A percentile compares a stretch with the other conserved stretches of the same genome.
Conservation (phyloP, 2,797 vertebrate genomes). For the Tapirus indicus region DNA sequence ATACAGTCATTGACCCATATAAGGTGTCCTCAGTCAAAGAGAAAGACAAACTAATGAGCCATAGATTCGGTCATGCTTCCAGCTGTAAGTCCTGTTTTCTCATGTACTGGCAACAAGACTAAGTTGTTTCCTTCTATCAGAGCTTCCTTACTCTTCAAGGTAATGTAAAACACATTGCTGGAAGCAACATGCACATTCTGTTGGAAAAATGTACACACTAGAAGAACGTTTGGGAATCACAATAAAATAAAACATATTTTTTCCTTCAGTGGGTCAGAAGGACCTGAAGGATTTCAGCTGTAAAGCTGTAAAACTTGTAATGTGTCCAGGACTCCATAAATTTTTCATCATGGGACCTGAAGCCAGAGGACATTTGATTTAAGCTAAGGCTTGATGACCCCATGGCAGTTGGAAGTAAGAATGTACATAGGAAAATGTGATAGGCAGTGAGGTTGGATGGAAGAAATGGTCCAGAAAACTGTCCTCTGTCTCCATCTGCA, state of each 20-base stretch:
- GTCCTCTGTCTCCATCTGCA: neutral
- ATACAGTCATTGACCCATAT: neutral
- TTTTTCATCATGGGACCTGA: constrained; percentile 83
- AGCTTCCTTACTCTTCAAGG: constrained; percentile 85
- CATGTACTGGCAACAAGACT: constrained; percentile 81
- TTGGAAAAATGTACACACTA: constrained; percentile 82
- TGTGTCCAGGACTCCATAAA: constrained; percentile 85
- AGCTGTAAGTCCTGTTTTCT: constrained; percentile 82
- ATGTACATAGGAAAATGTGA: constrained; percentile 74
- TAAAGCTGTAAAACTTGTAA: constrained; percentile 87
- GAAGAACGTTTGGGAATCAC: constrained; percentile 87
- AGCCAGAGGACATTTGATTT: constrained; percentile 84
- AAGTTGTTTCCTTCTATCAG: constrained; percentile 86
- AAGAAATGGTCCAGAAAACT: constrained; percentile 42
- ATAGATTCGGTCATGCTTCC: constrained; percentile 56
- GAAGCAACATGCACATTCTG: constrained; percentile 83
- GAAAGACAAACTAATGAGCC: constrained; percentile 40
- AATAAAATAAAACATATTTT: constrained; percentile 87
- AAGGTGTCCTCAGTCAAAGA: neutral
- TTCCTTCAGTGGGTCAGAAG: constrained; percentile 84
- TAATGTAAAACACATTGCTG: constrained; percentile 90
- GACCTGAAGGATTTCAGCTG: constrained; percentile 87
- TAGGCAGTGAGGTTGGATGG: constrained; percentile 37
- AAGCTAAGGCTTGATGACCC: constrained; percentile 81
- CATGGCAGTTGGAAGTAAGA: constrained; percentile 78